phyloP scores from a whole-genome alignment of 2,113 vertebrate genomes.

The Corydoras maculifer region DNA sequence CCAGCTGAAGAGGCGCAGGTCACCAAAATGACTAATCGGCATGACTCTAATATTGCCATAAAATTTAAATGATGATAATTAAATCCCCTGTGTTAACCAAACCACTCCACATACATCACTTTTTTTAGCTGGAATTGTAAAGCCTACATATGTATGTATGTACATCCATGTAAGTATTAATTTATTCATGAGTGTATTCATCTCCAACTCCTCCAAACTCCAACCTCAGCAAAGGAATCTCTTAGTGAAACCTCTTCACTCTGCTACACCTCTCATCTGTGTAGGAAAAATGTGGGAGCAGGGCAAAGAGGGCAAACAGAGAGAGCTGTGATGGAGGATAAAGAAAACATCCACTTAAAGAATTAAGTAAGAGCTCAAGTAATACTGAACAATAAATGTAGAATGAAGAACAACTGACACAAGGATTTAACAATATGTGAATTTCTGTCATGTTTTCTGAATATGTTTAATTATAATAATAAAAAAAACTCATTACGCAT shows the following conservation, averaged over 20 bases:
- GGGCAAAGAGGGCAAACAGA: neutral
- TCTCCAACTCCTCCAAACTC: neutral
- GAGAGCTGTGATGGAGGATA: constrained; percentile 1
- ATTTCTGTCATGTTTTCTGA: too few relatives aligned
- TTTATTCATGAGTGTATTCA: neutral
- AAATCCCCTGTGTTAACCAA: constrained; percentile 3
- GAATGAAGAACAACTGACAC: neutral
- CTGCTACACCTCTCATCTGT: constrained; percentile 2
- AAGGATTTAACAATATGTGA: too few relatives aligned
- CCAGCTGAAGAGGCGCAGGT: constrained; percentile 17
- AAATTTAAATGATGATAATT: constrained; percentile 1
- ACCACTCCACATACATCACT: neutral
- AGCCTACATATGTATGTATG: neutral
- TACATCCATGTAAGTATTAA: neutral
- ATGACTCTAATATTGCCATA: constrained; percentile 14
- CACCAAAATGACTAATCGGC: constrained; percentile 18
- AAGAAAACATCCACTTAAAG: neutral
- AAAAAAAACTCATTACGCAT: too few relatives aligned
- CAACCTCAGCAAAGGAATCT: neutral
- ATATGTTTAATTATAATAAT: too few relatives aligned
- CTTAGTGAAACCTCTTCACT: neutral
- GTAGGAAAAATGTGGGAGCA: constrained; percentile 7
- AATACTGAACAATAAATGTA: neutral
- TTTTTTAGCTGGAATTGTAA: neutral
- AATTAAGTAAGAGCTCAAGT: constrained; percentile 7